Evolutionary conservation across 1,140 invertebrate species (phyloP), one percentile per base, ranked within the genome.

Genomic region (Drosophila azteca): DNA sequence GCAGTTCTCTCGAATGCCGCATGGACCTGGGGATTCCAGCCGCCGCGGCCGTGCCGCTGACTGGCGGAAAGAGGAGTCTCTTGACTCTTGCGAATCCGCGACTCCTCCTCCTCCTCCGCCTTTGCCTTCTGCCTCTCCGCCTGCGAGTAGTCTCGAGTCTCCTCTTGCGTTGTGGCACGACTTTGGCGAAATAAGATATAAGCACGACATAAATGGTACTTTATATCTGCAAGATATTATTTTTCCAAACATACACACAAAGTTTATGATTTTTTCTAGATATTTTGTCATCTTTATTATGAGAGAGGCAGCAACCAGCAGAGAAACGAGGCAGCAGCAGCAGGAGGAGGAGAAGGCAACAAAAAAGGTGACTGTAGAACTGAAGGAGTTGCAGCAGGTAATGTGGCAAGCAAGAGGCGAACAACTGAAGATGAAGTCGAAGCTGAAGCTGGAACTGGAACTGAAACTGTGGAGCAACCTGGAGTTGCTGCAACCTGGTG

Each of bases 221-320:
- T 90, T 90, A 90, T 90, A 87, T 90, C 87, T 85, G 75, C 71
- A 68, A 79, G 87, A 81, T 87, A 87, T 90, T 82, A 90, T 85
- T 90, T 90, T 90, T 85, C 83, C 82, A 87, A 82, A 82, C 82
- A 87, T 87, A 88, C 83, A 88, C 83, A 88, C 79, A 88, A 89
- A 79, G 84, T 89, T 89, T 89, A 89, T 89, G 84, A 89, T 89
- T 89, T 89, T 89, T 75, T 84, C 84, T 84, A 89, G 84, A 89
- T 89, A 89, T 89, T 89, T 89, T 89, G 84, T 89, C 84, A 89
- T 89, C 84, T 89, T 89, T 89, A 89, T 89, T 89, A 88, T 89
- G 84, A 88, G 77, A 60, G 57, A 22, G 62, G 31, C 57, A 58
- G 31, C 45, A 35, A 39, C 24, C 24, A 26, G 24, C 24, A 26